These are phyloP conservation scores for Penaeus japonicus DNA, from an alignment of 1,140 invertebrate species.

Conservation along the genomic window DNA sequence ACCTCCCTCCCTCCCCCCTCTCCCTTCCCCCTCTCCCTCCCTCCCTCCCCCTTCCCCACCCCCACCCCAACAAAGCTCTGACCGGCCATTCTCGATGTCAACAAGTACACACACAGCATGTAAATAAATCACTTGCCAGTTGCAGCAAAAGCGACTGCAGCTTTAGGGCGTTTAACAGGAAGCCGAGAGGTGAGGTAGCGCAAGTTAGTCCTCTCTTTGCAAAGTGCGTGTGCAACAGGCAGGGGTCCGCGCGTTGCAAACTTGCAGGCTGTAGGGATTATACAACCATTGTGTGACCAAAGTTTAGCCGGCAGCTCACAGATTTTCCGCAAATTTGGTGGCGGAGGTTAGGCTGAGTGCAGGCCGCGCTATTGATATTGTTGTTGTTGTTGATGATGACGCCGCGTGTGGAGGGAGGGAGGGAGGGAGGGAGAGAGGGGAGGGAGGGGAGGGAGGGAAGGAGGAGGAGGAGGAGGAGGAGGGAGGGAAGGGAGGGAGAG, in stretches of 20 bases:
- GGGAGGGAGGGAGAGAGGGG: background rate
- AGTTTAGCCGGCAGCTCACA: constrained; percentile 39
- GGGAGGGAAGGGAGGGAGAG: background rate
- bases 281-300: constrained; percentile 45
- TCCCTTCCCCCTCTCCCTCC: background rate
- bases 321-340: constrained; percentile 48
- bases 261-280: constrained; percentile 44
- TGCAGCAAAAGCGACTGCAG: constrained; percentile 38
- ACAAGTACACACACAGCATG: constrained; percentile 42
- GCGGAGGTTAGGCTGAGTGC: constrained; percentile 22
- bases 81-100: background rate
- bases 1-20: background rate
- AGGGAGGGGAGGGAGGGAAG: background rate
- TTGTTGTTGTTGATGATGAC: background rate
- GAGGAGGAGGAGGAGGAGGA: background rate
- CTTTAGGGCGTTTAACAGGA: constrained; percentile 47
- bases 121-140: constrained; percentile 46
- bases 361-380: background rate
- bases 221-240: constrained; percentile 38
- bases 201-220: constrained; percentile 45
- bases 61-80: background rate
- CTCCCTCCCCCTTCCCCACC: background rate
- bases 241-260: constrained; percentile 31
- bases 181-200: constrained; percentile 16
- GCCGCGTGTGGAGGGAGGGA: background rate